phyloP scores from a whole-genome alignment of 1,140 invertebrate species.

The Calosoma granatense region DNA sequence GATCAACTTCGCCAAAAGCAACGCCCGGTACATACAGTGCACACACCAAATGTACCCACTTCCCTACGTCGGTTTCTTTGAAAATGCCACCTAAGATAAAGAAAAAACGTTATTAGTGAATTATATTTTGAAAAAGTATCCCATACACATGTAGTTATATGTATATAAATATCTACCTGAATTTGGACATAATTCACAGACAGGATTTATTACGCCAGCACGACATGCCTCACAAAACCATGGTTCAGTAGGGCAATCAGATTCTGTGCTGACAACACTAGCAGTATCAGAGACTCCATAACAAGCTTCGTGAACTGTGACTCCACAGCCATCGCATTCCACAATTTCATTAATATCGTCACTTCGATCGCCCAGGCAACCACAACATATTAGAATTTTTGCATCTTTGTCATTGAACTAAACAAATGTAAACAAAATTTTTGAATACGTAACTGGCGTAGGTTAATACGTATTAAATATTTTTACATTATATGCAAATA shows the following conservation, averaged over 20 bases:
- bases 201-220: conserved; percentile 74
- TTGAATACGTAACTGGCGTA: too few relatives aligned
- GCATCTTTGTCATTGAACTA: conserved; percentile 28
- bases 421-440: conserved; percentile 10
- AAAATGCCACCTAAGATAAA: conserved; percentile 73
- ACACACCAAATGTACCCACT: conserved; percentile 97
- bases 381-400: conserved; percentile 73
- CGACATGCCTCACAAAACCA: conserved; percentile 99
- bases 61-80: conserved; percentile 91
- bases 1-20: conserved; percentile 90
- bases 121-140: not conserved
- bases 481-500: conserved; percentile 13
- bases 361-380: conserved; percentile 85
- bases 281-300: conserved; percentile 91
- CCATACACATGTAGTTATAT: not conserved
- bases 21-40: conserved; percentile 95
- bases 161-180: conserved; percentile 36
- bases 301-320: conserved; percentile 94
- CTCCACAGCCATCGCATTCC: conserved; percentile 92
- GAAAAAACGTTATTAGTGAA: not conserved
- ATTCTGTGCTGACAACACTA: conserved; percentile 82
- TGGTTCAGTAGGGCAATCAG: conserved; percentile 87
- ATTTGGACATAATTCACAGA: conserved; percentile 81
- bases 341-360: conserved; percentile 93
- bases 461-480: conserved; percentile 13